Evolutionary conservation across 2,797 vertebrate genomes (phyloP).

Genomic region (Cygnus olor): DNA sequence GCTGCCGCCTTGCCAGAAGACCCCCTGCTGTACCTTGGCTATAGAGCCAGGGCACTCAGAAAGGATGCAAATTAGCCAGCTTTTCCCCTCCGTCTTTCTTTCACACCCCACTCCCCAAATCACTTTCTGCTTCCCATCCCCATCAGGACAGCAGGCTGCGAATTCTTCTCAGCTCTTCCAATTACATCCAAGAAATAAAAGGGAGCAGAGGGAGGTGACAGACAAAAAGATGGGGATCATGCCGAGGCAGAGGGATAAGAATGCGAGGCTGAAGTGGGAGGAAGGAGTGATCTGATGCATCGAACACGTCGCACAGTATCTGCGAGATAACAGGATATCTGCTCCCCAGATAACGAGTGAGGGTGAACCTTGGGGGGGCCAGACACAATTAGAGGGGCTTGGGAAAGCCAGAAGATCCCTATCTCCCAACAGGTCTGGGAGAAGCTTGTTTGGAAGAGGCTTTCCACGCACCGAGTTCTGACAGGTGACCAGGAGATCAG

Average conservation of each 20-base stretch:
- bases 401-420: not conserved
- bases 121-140: slow-evolving; percentile 15
- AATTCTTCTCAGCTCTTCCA: slow-evolving; percentile 33
- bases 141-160: slow-evolving; percentile 13
- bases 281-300: not conserved
- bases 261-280: not conserved
- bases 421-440: not conserved
- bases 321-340: not conserved
- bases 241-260: not conserved
- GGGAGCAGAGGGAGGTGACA: not conserved
- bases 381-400: not conserved
- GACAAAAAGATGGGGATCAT: not conserved
- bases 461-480: not conserved
- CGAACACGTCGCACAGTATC: not conserved
- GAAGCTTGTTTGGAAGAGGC: not conserved
- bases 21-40: slow-evolving; percentile 67
- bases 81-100: slow-evolving; percentile 28
- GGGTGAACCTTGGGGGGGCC: not conserved
- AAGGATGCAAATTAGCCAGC: slow-evolving; percentile 70
- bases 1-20: slow-evolving; percentile 59
- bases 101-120: slow-evolving; percentile 59
- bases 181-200: slow-evolving; percentile 33
- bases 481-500: not conserved
- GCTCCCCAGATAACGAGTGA: not conserved
- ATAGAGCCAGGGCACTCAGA: slow-evolving; percentile 62